phyloP scores from a whole-genome alignment of 2,113 vertebrate genomes.

The Peromyscus maniculatus region DNA sequence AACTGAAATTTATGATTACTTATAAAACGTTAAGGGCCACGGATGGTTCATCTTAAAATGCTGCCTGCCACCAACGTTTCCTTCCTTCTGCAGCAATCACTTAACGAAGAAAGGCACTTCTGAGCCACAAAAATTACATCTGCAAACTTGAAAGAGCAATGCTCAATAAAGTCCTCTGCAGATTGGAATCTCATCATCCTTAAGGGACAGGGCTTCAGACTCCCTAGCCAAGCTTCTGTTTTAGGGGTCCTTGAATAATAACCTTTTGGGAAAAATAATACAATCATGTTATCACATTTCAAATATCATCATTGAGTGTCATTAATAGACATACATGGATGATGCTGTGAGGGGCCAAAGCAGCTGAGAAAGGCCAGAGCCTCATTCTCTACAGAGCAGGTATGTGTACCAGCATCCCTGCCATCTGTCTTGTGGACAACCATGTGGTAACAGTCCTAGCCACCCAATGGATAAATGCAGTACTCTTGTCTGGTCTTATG shows the following conservation, averaged over 20 bases:
- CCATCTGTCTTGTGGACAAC: conserved; percentile 74
- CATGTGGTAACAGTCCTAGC: conserved; percentile 51
- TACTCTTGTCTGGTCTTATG: conserved; percentile 79
- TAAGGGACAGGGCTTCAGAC: conserved; percentile 27
- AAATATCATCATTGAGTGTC: conserved; percentile 66
- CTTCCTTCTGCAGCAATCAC: conserved; percentile 41
- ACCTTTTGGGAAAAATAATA: not conserved
- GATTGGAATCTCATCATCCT: conserved; percentile 10
- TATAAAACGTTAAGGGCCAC: conserved; percentile 72
- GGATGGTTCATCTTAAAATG: conserved; percentile 77
- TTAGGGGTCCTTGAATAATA: conserved; percentile 38
- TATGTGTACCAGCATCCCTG: not conserved
- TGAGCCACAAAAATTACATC: conserved; percentile 59
- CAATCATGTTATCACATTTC: conserved; percentile 61
- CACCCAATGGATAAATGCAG: conserved; percentile 59
- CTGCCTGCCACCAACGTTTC: conserved; percentile 58
- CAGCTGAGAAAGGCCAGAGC: not conserved
- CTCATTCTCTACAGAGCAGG: not conserved
- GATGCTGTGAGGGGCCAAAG: not conserved
- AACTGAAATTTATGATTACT: conserved; percentile 73
- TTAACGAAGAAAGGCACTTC: conserved; percentile 75
- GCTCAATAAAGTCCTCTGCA: not conserved
- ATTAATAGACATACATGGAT: conserved; percentile 30
- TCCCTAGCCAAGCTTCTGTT: not conserved
- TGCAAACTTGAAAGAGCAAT: conserved; percentile 44